phyloP scores from a whole-genome alignment of 2,113 vertebrate genomes.

The Strigops habroptila region DNA sequence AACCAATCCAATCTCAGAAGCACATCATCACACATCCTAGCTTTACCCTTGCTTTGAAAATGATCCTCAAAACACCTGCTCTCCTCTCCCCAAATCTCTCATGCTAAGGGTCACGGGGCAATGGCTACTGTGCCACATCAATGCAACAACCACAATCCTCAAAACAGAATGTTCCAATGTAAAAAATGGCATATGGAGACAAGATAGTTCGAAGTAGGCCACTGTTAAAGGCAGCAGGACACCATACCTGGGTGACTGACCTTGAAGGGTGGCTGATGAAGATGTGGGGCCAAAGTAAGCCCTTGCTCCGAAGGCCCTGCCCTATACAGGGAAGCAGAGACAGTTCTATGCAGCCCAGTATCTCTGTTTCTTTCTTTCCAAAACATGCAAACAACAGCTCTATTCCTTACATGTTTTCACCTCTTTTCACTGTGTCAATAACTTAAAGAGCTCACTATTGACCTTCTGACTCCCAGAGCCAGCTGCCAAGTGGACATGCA shows the following conservation, averaged over 20 bases:
- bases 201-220: not conserved
- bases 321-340: not conserved
- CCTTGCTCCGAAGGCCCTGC: not conserved
- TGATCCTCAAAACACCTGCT: not conserved
- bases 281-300: not conserved
- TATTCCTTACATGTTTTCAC: not conserved
- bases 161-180: not conserved
- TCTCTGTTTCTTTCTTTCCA: not conserved
- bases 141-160: not conserved
- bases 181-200: not conserved
- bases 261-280: not conserved
- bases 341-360: not conserved
- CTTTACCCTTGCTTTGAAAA: not conserved
- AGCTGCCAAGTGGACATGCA: not conserved
- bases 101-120: not conserved
- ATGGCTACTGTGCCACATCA: not conserved
- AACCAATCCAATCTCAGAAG: not conserved
- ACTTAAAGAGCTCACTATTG: not conserved
- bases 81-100: not conserved
- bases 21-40: not conserved
- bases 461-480: not conserved
- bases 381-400: not conserved
- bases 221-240: not conserved
- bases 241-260: rapidly evolving
- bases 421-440: not conserved